phyloP scores from a whole-genome alignment of 35 echinoderm and acorn worm genomes.

The Lytechinus pictus region DNA sequence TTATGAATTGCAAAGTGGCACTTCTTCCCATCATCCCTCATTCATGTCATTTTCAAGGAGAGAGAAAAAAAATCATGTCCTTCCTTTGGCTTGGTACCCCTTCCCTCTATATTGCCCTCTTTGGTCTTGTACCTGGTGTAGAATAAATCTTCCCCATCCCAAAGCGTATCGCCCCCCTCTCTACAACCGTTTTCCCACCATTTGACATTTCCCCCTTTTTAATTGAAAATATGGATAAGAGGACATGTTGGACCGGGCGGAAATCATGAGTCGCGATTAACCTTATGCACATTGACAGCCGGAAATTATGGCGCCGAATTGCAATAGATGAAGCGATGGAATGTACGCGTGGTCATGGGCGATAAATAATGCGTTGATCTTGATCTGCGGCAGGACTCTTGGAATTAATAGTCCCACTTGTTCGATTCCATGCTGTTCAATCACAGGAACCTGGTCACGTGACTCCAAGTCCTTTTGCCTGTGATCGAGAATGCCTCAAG shows the following conservation, averaged over 20 bases:
- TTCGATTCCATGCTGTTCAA: neutral
- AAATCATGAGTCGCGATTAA: slow-evolving; percentile 12
- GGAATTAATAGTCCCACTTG: slow-evolving; percentile 2
- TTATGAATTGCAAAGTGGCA: too few species aligned
- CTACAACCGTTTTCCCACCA: neutral
- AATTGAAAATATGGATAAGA: slow-evolving; percentile 20
- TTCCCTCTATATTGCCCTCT: too few species aligned
- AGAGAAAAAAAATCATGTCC: too few species aligned
- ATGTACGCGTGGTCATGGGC: neutral
- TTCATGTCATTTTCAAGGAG: too few species aligned
- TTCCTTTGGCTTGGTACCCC: too few species aligned
- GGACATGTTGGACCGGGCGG: neutral
- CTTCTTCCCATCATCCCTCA: too few species aligned
- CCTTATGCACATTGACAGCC: neutral
- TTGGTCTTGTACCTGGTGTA: too few species aligned
- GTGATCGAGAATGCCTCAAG: too few species aligned
- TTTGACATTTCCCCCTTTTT: neutral
- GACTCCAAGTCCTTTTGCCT: too few species aligned
- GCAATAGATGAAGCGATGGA: neutral
- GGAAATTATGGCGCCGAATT: slow-evolving; percentile 10
- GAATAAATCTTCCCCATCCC: too few species aligned
- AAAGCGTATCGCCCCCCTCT: too few species aligned
- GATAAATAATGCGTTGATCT: neutral
- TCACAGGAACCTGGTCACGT: neutral
- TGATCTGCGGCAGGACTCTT: neutral